phyloP scores from a whole-genome alignment of 2,888 invertebrate genomes.

The Digitonthophagus gazella region DNA sequence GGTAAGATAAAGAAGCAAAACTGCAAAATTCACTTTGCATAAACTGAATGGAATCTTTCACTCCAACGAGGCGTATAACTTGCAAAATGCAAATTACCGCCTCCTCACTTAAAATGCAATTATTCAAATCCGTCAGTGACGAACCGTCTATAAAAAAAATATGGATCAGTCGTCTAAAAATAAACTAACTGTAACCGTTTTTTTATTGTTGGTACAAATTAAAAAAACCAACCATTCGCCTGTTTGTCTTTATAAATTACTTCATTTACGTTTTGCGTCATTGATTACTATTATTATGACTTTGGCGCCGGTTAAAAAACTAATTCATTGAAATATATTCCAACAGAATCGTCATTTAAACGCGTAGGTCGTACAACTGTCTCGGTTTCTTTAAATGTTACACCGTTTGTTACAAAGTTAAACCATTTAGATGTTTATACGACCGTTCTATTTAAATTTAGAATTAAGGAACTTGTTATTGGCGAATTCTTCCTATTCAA shows the following conservation, averaged over 20 bases:
- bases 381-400: too few species aligned
- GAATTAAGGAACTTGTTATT: too few species aligned
- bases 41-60: background rate
- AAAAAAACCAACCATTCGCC: too few species aligned
- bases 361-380: too few species aligned
- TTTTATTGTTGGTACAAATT: background rate
- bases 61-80: background rate
- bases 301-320: background rate
- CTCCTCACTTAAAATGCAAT: background rate
- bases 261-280: background rate
- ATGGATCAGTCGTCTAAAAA: background rate
- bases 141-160: background rate
- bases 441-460: too few species aligned
- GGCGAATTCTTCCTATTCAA: too few species aligned
- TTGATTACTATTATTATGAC: background rate
- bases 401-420: too few species aligned
- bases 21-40: background rate
- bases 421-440: too few species aligned
- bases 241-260: too few species aligned
- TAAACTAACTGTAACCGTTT: background rate
- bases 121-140: background rate
- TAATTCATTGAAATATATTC: background rate
- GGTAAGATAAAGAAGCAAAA: slow-evolving; percentile 1
- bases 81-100: background rate
- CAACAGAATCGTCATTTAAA: too few species aligned